Evolutionary conservation across 2,888 invertebrate species (phyloP).

Genomic region (Drosophila demipolita): DNA sequence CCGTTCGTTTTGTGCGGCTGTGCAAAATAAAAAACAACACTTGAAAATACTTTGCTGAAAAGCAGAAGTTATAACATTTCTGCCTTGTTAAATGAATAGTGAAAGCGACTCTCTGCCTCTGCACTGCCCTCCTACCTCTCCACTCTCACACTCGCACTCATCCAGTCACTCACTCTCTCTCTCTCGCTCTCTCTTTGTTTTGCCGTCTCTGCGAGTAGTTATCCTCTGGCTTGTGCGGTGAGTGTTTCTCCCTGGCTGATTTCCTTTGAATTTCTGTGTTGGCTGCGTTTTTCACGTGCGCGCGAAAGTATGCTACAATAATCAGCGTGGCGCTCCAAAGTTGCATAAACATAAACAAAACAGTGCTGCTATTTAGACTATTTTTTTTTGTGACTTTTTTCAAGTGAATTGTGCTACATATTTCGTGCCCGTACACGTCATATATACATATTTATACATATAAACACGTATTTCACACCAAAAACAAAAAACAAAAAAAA

Average conservation of each 20-base stretch:
- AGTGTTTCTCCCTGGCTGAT: conserved; percentile 5
- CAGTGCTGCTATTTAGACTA: conserved; percentile 21
- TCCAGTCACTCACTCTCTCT: background rate
- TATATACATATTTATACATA: background rate
- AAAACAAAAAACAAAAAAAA: background rate
- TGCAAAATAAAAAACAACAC: conserved; percentile 11
- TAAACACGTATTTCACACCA: background rate
- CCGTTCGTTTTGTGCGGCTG: conserved; percentile 8
- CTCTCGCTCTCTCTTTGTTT: background rate
- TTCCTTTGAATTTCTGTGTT: conserved; percentile 28
- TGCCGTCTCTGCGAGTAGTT: background rate
- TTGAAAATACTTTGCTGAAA: conserved; percentile 22
- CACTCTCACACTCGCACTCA: background rate
- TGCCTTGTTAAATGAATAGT: conserved; percentile 34
- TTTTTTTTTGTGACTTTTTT: conserved; percentile 42
- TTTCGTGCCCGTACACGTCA: conserved; percentile 11
- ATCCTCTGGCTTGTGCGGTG: conserved; percentile 19
- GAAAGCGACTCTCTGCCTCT: conserved; percentile 16
- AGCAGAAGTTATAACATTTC: conserved; percentile 14
- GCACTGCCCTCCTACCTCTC: background rate
- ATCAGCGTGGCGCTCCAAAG: conserved; percentile 25
- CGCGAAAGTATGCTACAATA: conserved; percentile 62
- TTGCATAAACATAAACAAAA: conserved; percentile 73
- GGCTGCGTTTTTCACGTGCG: conserved; percentile 61
- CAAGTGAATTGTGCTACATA: conserved; percentile 32